phyloP scores from a whole-genome alignment of 2,113 vertebrate species.

The Gymnocephalus cernua region DNA sequence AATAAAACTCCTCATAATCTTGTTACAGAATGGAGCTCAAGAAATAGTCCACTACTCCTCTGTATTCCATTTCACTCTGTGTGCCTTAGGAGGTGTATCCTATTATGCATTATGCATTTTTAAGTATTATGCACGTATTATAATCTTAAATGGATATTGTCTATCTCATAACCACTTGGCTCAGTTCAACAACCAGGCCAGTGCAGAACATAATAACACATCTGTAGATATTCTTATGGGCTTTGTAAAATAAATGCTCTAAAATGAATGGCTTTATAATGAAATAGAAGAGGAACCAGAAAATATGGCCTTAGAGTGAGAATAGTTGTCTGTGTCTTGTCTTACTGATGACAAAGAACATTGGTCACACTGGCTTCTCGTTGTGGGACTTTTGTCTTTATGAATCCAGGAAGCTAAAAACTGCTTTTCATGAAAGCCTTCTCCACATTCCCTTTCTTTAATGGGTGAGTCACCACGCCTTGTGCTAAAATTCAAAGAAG shows the following conservation, averaged over 20 bases:
- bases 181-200: neutral
- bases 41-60: neutral
- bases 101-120: neutral
- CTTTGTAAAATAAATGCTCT: neutral
- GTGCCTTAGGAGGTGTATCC: neutral
- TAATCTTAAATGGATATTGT: neutral
- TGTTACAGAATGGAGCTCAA: neutral
- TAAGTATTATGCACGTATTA: neutral
- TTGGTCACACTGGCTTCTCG: neutral
- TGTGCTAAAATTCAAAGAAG: constrained; percentile 59
- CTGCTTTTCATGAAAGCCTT: constrained; percentile 37
- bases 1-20: neutral
- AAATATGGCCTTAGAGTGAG: neutral
- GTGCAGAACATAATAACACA: neutral
- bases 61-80: neutral
- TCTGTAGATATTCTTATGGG: neutral
- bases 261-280: neutral
- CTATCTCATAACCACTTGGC: no score
- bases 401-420: constrained; percentile 14
- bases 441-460: constrained; percentile 9
- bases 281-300: neutral
- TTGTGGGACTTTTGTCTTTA: constrained; percentile 6
- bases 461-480: constrained; percentile 21
- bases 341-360: neutral
- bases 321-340: constrained; percentile 7